Evolutionary conservation across 1,140 invertebrate genomes (phyloP).

Genomic region (Acyrthosiphon pisum): DNA sequence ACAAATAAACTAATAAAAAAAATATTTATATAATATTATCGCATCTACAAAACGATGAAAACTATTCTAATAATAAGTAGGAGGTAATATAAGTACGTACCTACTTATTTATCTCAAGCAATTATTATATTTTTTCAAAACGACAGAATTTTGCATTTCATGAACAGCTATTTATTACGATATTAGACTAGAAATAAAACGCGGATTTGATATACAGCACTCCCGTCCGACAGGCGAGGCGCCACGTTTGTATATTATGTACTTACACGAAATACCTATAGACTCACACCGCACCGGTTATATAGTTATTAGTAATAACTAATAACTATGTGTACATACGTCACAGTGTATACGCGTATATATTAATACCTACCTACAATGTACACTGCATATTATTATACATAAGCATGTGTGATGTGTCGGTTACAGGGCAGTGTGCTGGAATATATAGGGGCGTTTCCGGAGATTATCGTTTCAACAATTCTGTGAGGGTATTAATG

Average conservation of each 20-base stretch:
- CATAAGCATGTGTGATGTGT: background rate
- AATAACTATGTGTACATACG: background rate
- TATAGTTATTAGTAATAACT: too few species aligned
- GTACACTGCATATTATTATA: background rate
- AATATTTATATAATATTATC: background rate
- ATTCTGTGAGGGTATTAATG: background rate
- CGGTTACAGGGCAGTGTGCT: background rate
- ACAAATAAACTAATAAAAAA: background rate
- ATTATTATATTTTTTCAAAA: background rate
- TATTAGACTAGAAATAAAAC: background rate
- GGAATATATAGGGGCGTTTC: background rate
- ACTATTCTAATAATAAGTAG: background rate
- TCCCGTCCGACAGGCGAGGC: background rate
- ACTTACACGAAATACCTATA: background rate
- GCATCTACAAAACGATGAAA: background rate
- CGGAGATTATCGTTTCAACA: constrained; percentile 31
- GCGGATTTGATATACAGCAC: background rate
- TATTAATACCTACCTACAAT: background rate
- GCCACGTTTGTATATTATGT: too few species aligned
- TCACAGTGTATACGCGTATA: background rate
- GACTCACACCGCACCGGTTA: background rate
- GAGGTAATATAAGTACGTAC: too few species aligned
- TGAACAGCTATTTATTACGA: background rate
- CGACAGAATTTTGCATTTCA: background rate
- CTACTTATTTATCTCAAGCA: background rate